These are phyloP conservation scores for Hippopotamyrus pictus DNA, from an alignment of 2,797 vertebrate genomes.

Conservation along the genomic window DNA sequence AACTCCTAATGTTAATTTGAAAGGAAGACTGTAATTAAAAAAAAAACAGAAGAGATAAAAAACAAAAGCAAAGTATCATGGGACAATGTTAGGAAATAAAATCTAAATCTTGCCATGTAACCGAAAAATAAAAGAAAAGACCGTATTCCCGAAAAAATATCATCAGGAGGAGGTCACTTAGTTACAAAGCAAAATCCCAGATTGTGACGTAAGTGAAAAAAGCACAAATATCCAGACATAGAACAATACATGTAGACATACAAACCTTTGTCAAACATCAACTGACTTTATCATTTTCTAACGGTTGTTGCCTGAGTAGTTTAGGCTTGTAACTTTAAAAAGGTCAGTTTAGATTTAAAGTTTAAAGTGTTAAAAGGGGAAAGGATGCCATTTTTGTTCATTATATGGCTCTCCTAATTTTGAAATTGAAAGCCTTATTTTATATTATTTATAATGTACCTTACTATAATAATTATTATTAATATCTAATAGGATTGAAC, in stretches of 20 bases:
- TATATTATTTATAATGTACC: background rate
- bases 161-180: background rate
- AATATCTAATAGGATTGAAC: background rate
- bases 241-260: background rate
- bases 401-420: background rate
- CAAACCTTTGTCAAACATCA: background rate
- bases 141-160: background rate
- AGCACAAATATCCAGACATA: background rate
- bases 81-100: slow-evolving; percentile 2
- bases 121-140: background rate
- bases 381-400: background rate
- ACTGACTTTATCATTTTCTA: background rate
- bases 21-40: background rate
- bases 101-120: background rate
- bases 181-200: background rate
- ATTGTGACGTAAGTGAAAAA: background rate
- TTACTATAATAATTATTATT: background rate
- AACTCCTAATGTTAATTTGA: background rate
- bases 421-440: background rate
- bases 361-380: background rate
- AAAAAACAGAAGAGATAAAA: background rate
- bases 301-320: background rate
- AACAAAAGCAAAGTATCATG: background rate
- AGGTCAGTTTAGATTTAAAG: background rate
- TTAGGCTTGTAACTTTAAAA: background rate